Evolutionary conservation across 2,113 vertebrate species (phyloP), one percentile per base, ranked within the genome.

Genomic region (Melanocharis versteri): DNA sequence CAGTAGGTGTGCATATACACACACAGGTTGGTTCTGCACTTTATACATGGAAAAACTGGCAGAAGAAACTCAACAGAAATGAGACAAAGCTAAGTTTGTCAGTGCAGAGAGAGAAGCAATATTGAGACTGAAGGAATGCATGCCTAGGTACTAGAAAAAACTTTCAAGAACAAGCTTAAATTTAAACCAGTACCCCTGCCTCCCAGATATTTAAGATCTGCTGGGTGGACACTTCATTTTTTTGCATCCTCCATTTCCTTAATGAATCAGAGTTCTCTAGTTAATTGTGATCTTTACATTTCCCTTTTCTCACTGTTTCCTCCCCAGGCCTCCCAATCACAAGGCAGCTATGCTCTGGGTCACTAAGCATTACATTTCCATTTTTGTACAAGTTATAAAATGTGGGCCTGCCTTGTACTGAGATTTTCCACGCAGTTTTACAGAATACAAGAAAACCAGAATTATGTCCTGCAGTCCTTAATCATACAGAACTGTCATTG

Each of bases 251-350:
- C 31, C 44, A 65, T 82, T 81, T 94, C 82, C 54, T 58, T 83
- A 93, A 62, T 64, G 92, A 97, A 93, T 80, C 62, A 66, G 83
- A 87, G 54, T 73, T 84, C 40, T 91, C 88, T 6, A 73, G 58
- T 56, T 95, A 94, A 82, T 58, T 68, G 45, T 79, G 33, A 91
- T 84, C 79, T 94, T 93, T 76, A 83, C 75, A 90, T 92, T 85
- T 81, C 66, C 37, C 19, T 82, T 91, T 75, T 86, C 62, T 90
- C 85, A 88, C 10, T 62, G 47, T 86, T 94, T 97, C 82, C 87
- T 95, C 71, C 85, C 31, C 75, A 92, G 79, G 82, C 50, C 70
- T 91, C 60, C 87, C 76, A 87, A 14, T 82, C 83, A 89, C 50
- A 87, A 65, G 53, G 91, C 73, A 82, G 50, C 73, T 94, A 40